Conservation (phyloP, 64 coral and sea anemone species). For the Stichodactyla helianthus region DNA sequence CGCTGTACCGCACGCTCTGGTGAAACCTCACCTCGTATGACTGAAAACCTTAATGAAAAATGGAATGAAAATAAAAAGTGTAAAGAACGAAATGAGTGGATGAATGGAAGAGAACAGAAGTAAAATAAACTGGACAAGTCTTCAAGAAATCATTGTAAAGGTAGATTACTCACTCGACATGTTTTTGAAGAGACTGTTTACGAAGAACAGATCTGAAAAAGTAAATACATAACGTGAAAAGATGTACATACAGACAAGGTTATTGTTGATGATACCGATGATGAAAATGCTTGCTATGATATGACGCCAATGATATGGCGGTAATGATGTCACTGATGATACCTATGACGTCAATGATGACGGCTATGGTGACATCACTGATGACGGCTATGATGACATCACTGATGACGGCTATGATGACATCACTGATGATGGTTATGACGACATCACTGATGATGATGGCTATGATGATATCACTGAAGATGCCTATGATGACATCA, state of each 20-base stretch:
- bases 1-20: slow-evolving; percentile 57
- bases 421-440: too few relatives aligned
- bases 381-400: background rate
- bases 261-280: background rate
- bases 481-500: too few relatives aligned
- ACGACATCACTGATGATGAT: too few relatives aligned
- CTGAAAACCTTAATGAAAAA: slow-evolving; percentile 47
- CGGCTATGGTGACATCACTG: background rate
- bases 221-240: background rate
- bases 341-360: background rate
- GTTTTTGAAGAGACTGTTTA: slow-evolving; percentile 89
- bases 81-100: background rate
- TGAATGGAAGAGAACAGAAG: background rate
- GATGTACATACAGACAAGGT: background rate
- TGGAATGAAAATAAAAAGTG: background rate
- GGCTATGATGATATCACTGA: too few relatives aligned
- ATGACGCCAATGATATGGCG: background rate
- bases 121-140: too few relatives aligned
- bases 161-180: slow-evolving; percentile 71
- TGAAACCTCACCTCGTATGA: slow-evolving; percentile 52
- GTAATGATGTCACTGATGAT: background rate
- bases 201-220: slow-evolving; percentile 73
- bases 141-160: too few relatives aligned
- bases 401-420: too few relatives aligned
- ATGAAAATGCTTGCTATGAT: background rate